Conservation (phyloP, 2,888 invertebrate species). For the Apodemia duryi region DNA sequence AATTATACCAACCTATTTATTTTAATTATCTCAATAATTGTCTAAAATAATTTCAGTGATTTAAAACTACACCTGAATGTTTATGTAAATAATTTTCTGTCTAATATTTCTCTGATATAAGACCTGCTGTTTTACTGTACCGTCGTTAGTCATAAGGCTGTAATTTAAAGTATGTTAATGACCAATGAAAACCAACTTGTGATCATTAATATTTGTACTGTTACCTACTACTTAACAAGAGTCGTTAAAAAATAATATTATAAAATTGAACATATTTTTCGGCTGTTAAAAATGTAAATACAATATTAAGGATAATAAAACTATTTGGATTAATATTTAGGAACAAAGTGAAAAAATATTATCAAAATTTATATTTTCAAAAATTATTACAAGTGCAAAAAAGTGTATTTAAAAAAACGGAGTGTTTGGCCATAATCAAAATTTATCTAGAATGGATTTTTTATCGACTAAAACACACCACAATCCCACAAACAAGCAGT, state of each 20-base stretch:
- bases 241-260: constrained; percentile 79
- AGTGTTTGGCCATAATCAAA: constrained; percentile 76
- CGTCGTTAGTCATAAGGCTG: constrained; percentile 67
- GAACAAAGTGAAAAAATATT: constrained; percentile 76
- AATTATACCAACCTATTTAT: neutral
- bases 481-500: constrained; percentile 63
- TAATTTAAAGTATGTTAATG: constrained; percentile 79
- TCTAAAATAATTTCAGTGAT: neutral
- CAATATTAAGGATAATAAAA: constrained; percentile 79
- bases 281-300: constrained; percentile 80
- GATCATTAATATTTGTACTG: constrained; percentile 81
- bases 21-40: neutral
- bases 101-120: constrained; percentile 40
- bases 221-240: constrained; percentile 81
- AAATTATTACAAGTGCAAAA: constrained; percentile 78
- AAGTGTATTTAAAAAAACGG: constrained; percentile 66
- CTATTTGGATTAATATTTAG: constrained; percentile 80
- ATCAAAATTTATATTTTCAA: constrained; percentile 81
- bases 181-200: constrained; percentile 81
- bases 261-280: constrained; percentile 80
- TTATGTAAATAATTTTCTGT: constrained; percentile 53
- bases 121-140: constrained; percentile 74
- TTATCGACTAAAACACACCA: constrained; percentile 73
- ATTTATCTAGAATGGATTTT: constrained; percentile 63
- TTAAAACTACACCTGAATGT: constrained; percentile 13